A percentile compares a stretch with the other conserved stretches of the same genome.
These are phyloP conservation scores for Natator depressus DNA, from an alignment of 2,113 vertebrate genomes.

Conservation along the genomic window DNA sequence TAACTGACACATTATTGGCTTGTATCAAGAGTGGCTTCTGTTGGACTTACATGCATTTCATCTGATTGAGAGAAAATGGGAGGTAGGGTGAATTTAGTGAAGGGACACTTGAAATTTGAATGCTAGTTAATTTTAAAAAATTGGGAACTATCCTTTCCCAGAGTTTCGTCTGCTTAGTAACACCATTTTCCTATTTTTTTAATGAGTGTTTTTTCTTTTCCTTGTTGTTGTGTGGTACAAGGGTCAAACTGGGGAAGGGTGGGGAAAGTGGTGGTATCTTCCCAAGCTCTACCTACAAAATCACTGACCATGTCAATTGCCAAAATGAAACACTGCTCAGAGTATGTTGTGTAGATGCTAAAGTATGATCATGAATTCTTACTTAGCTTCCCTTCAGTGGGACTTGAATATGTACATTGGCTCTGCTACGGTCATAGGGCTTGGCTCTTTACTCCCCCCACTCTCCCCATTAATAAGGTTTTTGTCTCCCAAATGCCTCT, in stretches of 20 bases:
- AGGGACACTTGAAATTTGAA: background rate
- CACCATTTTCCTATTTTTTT: background rate
- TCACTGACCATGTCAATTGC: background rate
- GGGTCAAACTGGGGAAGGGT: background rate
- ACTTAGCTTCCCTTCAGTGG: background rate
- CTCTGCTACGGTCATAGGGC: background rate
- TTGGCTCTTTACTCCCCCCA: background rate
- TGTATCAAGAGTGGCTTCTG: background rate
- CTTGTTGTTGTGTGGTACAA: background rate
- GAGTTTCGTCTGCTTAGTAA: background rate
- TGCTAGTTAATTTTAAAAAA: background rate
- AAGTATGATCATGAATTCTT: background rate
- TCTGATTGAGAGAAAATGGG: background rate
- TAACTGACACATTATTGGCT: background rate
- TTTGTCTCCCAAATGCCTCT: fast-evolving
- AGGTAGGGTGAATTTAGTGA: background rate
- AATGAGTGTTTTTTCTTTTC: background rate
- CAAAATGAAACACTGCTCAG: background rate
- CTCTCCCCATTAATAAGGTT: background rate
- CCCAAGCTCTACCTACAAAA: background rate
- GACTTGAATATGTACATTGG: background rate
- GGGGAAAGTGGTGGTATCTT: background rate
- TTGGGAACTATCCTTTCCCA: background rate
- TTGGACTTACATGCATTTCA: background rate
- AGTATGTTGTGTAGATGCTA: background rate